Percentiles rank a stretch among this genome's conserved stretches.
Evolutionary conservation across 2,797 vertebrate species (phyloP).

Genomic region (Pyrocephalus nanus): DNA sequence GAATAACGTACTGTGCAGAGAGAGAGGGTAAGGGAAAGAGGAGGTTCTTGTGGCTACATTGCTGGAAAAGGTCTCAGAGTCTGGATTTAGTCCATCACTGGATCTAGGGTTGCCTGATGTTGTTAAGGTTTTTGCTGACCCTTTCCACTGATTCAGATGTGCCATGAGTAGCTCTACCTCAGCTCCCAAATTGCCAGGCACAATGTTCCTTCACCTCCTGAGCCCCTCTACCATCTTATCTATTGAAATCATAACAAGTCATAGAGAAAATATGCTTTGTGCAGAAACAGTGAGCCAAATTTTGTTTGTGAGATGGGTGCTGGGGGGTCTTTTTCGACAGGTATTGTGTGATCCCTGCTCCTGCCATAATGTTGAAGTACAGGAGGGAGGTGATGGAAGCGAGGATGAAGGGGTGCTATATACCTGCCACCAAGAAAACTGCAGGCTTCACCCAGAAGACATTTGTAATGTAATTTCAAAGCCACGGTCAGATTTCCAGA

Average conservation of each 20-base stretch:
- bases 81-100: not conserved
- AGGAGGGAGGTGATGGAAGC: not conserved
- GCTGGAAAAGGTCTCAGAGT: not conserved
- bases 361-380: not conserved
- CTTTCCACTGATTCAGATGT: not conserved
- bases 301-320: not conserved
- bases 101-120: not conserved
- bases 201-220: not conserved
- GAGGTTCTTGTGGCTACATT: not conserved
- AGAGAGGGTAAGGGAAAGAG: not conserved
- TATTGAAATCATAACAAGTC: not conserved
- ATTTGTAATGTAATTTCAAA: not conserved
- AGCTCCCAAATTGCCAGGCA: not conserved
- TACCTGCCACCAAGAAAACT: not conserved
- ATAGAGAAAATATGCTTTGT: not conserved
- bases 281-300: not conserved
- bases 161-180: not conserved
- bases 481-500: not conserved
- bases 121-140: not conserved
- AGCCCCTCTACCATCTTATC: not conserved
- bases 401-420: not conserved
- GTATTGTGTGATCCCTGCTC: accelerated
- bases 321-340: accelerated
- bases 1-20: not conserved
- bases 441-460: not conserved